Conservation (phyloP, 2,113 vertebrate species). For the Maccullochella peelii region DNA sequence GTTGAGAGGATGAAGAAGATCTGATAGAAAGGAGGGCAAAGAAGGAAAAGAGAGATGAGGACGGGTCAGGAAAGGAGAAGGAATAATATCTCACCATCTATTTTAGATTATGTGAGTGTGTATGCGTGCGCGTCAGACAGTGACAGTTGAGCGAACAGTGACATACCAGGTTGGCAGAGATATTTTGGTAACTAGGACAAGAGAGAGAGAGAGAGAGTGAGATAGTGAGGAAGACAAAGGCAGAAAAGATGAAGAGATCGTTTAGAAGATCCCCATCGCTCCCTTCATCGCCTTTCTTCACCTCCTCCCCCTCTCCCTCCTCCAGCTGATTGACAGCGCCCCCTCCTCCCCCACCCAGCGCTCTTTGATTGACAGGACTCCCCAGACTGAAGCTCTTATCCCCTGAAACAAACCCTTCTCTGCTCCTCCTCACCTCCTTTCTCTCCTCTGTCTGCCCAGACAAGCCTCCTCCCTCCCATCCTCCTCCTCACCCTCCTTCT, state of each 20-base stretch:
- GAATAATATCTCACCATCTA: slow-evolving; percentile 55
- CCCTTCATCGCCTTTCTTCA: slow-evolving; percentile 63
- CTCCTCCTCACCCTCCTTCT: neutral
- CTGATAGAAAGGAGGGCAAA: slow-evolving; percentile 45
- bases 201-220: slow-evolving; percentile 55
- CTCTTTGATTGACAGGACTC: slow-evolving; percentile 82
- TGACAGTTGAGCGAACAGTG: slow-evolving; percentile 80
- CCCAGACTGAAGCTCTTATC: slow-evolving; percentile 80
- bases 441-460: slow-evolving; percentile 57
- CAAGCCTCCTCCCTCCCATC: slow-evolving; percentile 30
- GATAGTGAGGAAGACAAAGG: slow-evolving; percentile 68
- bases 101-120: slow-evolving; percentile 54
- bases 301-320: slow-evolving; percentile 35
- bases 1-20: slow-evolving; percentile 20
- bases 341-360: slow-evolving; percentile 53
- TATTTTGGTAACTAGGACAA: slow-evolving; percentile 82
- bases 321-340: slow-evolving; percentile 77
- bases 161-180: slow-evolving; percentile 77
- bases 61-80: slow-evolving; percentile 57
- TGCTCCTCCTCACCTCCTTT: slow-evolving; percentile 64
- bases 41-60: slow-evolving; percentile 49
- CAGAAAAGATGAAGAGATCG: slow-evolving; percentile 77
- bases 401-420: slow-evolving; percentile 73
- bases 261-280: slow-evolving; percentile 76
- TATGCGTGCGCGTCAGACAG: slow-evolving; percentile 50